phyloP scores from a whole-genome alignment of 2,113 vertebrate genomes.

The Variabilichromis moorii region DNA sequence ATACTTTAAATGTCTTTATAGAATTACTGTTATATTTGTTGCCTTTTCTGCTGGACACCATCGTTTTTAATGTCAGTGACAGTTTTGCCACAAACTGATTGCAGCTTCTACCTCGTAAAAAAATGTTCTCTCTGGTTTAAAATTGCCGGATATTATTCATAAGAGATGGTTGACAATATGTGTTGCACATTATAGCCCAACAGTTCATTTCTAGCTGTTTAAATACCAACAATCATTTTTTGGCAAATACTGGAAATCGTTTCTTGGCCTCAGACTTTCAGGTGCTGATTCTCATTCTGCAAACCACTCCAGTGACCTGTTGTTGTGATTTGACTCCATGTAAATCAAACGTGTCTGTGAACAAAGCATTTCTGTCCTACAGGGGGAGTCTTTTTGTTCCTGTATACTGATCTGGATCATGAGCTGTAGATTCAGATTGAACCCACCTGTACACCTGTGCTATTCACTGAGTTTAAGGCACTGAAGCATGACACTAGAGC shows the following conservation, averaged over 20 bases:
- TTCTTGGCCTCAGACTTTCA: neutral
- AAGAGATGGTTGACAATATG: neutral
- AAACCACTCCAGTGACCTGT: neutral
- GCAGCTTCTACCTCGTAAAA: neutral
- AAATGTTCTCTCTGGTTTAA: neutral
- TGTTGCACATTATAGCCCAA: neutral
- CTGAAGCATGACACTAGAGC: neutral
- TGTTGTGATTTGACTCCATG: neutral
- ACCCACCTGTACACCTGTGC: neutral
- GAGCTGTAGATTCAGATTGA: neutral
- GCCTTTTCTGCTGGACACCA: neutral
- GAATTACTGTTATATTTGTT: rapidly evolving
- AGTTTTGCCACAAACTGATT: neutral
- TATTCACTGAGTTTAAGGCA: neutral
- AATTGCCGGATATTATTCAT: rapidly evolving
- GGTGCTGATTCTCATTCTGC: rapidly evolving
- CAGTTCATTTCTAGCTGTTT: neutral
- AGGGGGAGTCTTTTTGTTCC: rapidly evolving
- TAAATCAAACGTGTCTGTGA: neutral
- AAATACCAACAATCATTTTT: neutral
- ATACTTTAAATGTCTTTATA: neutral
- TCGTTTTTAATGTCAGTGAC: neutral
- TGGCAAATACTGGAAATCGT: neutral
- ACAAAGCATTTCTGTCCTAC: neutral
- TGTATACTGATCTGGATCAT: rapidly evolving